Evolutionary conservation across 2,888 invertebrate genomes (phyloP).

Genomic region (Philaethria dido): DNA sequence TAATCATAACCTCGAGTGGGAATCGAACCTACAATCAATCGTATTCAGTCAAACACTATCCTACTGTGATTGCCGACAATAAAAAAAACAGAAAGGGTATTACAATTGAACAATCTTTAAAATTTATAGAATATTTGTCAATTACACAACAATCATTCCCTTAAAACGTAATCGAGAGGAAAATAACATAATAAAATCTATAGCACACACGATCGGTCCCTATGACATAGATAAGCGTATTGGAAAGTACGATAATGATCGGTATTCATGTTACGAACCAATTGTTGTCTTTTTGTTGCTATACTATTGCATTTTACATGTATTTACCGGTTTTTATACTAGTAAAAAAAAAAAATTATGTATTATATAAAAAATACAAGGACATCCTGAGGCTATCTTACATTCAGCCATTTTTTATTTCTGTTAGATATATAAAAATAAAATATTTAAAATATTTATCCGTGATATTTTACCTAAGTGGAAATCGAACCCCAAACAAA

Average conservation of each 20-base stretch:
- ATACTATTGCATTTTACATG: conserved; percentile 78
- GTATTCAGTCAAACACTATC: too few relatives aligned
- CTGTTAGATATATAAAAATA: too few relatives aligned
- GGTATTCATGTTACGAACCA: conserved; percentile 76
- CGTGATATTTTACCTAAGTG: too few relatives aligned
- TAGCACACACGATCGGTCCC: conserved; percentile 66
- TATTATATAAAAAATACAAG: too few relatives aligned
- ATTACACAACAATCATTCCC: conserved; percentile 40
- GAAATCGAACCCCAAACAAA: neutral
- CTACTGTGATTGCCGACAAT: too few relatives aligned
- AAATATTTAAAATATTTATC: too few relatives aligned
- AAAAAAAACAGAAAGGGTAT: neutral
- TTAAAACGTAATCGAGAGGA: conserved; percentile 64
- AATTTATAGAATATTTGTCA: neutral
- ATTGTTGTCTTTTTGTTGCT: conserved; percentile 72
- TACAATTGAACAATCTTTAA: neutral
- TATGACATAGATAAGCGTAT: conserved; percentile 72
- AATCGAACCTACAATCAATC: too few relatives aligned
- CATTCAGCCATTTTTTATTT: too few relatives aligned
- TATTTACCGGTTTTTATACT: conserved; percentile 62
- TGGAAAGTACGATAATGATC: conserved; percentile 77
- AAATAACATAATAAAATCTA: conserved; percentile 65
- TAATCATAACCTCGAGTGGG: too few relatives aligned
- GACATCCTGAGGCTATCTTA: too few relatives aligned
- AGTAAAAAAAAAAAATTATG: conserved; percentile 78